Evolutionary conservation across 2,888 invertebrate species (phyloP).

Genomic region (Drosophila algonquin): DNA sequence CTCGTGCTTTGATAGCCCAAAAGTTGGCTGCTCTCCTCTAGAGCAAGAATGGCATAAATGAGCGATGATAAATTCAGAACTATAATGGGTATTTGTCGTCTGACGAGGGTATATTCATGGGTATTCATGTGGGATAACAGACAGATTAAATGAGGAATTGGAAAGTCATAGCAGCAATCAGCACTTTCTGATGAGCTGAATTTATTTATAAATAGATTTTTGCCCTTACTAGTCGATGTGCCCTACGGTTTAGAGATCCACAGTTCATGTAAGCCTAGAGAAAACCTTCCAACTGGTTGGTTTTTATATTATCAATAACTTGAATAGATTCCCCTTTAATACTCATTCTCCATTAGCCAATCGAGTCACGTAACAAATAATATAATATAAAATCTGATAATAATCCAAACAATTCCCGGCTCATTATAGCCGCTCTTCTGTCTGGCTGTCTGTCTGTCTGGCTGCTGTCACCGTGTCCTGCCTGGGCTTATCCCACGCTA

Average conservation of each 20-base stretch:
- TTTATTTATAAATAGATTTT: too few species aligned
- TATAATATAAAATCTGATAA: background rate
- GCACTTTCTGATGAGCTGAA: too few species aligned
- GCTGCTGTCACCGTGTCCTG: background rate
- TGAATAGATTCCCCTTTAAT: background rate
- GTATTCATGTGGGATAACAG: too few species aligned
- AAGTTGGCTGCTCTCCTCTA: background rate
- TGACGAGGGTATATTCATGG: background rate
- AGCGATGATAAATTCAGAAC: background rate
- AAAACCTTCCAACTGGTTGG: too few species aligned
- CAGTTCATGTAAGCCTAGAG: too few species aligned
- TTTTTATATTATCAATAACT: too few species aligned
- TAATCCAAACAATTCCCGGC: background rate
- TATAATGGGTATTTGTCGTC: background rate
- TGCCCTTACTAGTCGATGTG: too few species aligned
- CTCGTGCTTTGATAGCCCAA: constrained; percentile 29
- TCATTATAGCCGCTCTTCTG: constrained; percentile 6
- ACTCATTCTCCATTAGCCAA: background rate
- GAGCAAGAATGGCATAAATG: background rate
- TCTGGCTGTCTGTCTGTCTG: background rate
- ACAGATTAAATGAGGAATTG: too few species aligned
- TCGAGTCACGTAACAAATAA: background rate
- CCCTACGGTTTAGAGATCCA: too few species aligned
- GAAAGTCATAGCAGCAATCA: too few species aligned
- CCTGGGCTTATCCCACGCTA: constrained; percentile 41